Evolutionary conservation across 2,888 invertebrate species (phyloP).

Genomic region (Tryphoninae sp.): DNA sequence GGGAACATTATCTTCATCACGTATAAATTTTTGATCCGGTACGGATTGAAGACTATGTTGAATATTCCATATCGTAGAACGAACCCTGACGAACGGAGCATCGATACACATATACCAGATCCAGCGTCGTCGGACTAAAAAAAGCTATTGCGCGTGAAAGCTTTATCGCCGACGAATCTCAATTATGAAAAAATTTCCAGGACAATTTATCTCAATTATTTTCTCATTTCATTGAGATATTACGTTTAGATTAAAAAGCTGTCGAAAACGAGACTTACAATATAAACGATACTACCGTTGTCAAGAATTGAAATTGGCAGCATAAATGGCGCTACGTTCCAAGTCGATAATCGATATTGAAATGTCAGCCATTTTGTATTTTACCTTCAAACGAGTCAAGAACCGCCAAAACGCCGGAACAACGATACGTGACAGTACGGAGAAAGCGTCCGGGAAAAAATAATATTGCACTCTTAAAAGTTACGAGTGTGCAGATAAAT

Average conservation of each 20-base stretch:
- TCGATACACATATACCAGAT: constrained; percentile 9
- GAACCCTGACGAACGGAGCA: constrained; percentile 13
- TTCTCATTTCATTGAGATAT: neutral
- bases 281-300: neutral
- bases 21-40: constrained; percentile 46
- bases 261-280: neutral
- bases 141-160: constrained; percentile 30
- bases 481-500: neutral
- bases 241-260: neutral
- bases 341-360: no score
- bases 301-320: neutral
- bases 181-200: neutral
- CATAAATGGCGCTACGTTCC: neutral
- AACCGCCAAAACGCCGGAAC: no score
- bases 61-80: constrained; percentile 46
- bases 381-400: no score
- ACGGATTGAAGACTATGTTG: constrained; percentile 32
- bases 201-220: neutral
- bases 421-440: no score
- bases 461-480: neutral
- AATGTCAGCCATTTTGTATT: no score
- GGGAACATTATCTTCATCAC: constrained; percentile 41
- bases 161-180: constrained; percentile 2
- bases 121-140: constrained; percentile 21
- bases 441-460: neutral